Percentiles rank a stretch among this genome's conserved stretches.
Evolutionary conservation across 2,797 vertebrate species (phyloP).

Genomic region (Falco concolor): DNA sequence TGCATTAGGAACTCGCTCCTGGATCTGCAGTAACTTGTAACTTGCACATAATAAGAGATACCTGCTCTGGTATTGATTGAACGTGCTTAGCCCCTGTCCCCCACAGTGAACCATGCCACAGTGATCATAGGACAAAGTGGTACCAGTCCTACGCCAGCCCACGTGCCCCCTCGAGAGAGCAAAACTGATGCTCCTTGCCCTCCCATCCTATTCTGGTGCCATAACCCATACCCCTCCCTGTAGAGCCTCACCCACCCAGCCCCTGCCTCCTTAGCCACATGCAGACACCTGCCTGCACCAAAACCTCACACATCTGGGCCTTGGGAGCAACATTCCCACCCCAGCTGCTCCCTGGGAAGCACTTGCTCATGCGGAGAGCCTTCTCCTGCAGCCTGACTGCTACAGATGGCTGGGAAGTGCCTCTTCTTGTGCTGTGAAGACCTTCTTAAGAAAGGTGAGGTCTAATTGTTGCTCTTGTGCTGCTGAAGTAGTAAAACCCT

Average conservation of each 20-base stretch:
- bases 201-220: background rate
- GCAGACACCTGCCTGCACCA: background rate
- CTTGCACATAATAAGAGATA: background rate
- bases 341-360: background rate
- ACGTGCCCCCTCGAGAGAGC: fast-evolving
- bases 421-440: background rate
- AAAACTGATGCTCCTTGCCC: background rate
- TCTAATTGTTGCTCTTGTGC: background rate
- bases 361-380: background rate
- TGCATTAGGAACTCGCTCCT: background rate
- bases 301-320: background rate
- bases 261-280: background rate
- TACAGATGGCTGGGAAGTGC: background rate
- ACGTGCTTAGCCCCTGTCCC: background rate
- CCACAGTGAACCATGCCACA: background rate
- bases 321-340: background rate
- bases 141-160: background rate
- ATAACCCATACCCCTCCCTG: background rate
- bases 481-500: background rate
- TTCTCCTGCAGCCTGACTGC: background rate
- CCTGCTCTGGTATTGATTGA: background rate
- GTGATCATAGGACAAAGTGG: background rate
- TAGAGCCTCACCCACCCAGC: background rate
- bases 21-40: background rate
- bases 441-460: background rate